These are phyloP conservation scores for Triplophysa rosa DNA, from an alignment of 2,113 vertebrate genomes.

Conservation along the genomic window DNA sequence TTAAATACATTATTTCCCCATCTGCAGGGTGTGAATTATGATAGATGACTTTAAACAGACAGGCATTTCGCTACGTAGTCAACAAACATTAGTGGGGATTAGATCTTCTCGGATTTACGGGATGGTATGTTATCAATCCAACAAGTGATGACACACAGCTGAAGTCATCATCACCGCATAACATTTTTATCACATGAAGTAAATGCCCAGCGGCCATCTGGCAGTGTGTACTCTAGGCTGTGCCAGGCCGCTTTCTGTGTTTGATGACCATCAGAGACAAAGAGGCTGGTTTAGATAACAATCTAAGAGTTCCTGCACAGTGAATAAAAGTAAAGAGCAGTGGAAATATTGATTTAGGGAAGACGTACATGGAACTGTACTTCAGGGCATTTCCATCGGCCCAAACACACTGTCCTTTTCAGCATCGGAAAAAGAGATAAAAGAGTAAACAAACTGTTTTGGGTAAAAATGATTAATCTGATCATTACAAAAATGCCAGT, in stretches of 20 bases:
- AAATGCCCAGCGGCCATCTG: slow-evolving; percentile 9
- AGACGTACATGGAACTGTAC: slow-evolving; percentile 18
- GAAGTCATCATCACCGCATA: neutral
- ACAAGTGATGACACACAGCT: slow-evolving; percentile 25
- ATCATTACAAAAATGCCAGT: neutral
- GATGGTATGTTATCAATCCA: slow-evolving; percentile 23
- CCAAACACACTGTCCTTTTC: slow-evolving; percentile 30
- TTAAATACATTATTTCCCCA: slow-evolving; percentile 17
- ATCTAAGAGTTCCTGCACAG: slow-evolving; percentile 45
- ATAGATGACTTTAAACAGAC: slow-evolving; percentile 25
- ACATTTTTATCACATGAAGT: slow-evolving; percentile 4
- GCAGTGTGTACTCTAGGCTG: neutral
- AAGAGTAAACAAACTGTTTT: slow-evolving; percentile 29
- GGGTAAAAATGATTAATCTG: slow-evolving; percentile 10
- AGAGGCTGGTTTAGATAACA: slow-evolving; percentile 32
- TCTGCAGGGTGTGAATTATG: slow-evolving; percentile 34
- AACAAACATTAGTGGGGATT: slow-evolving; percentile 36
- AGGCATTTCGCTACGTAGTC: slow-evolving; percentile 27
- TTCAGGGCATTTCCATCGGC: slow-evolving; percentile 39
- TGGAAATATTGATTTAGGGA: slow-evolving; percentile 44
- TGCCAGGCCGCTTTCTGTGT: slow-evolving; percentile 35
- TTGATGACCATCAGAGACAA: slow-evolving; percentile 39
- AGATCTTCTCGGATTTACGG: slow-evolving; percentile 36
- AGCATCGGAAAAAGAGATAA: slow-evolving; percentile 36
- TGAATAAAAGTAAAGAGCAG: slow-evolving; percentile 51